These are phyloP conservation scores for Hemithea aestivaria DNA, from an alignment of 2,888 invertebrate genomes.

Conservation along the genomic window DNA sequence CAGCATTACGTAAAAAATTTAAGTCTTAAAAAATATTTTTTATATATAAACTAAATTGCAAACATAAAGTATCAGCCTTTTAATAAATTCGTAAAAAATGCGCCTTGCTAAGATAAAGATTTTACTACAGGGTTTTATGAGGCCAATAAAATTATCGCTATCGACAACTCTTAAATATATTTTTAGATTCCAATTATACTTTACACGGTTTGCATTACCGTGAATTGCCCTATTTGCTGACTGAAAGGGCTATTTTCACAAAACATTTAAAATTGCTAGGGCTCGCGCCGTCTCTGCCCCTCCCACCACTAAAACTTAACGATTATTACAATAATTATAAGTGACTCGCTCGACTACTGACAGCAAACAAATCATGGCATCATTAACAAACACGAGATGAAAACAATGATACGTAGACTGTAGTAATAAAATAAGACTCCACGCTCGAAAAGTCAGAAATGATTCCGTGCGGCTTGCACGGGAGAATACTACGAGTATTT, in stretches of 20 bases:
- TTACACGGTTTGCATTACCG: conserved; percentile 11
- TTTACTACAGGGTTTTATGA: conserved; percentile 9
- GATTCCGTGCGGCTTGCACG: too few species aligned
- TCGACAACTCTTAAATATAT: conserved; percentile 10
- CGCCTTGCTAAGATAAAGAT: conserved; percentile 3
- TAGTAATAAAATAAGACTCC: too few species aligned
- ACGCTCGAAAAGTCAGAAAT: too few species aligned
- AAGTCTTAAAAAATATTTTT: too few species aligned
- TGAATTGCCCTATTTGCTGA: conserved; percentile 20
- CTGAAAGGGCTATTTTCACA: conserved; percentile 16
- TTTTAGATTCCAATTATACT: conserved; percentile 18
- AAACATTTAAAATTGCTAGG: conserved; percentile 29
- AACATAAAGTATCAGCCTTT: too few species aligned
- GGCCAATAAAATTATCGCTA: conserved; percentile 13
- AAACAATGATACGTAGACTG: not conserved
- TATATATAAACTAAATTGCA: too few species aligned
- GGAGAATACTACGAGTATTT: too few species aligned
- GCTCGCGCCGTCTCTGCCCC: conserved; percentile 22
- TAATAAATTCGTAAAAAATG: too few species aligned
- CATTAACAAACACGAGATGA: conserved; percentile 9
- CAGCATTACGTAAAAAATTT: too few species aligned
- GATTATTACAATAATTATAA: conserved; percentile 38
- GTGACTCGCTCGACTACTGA: conserved; percentile 16
- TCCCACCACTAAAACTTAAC: conserved; percentile 34
- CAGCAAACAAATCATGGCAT: conserved; percentile 17